A percentile compares a stretch with the other conserved stretches of the same genome.
phyloP scores from a whole-genome alignment of 2,888 invertebrate genomes.

The Meteorus cinctellus region DNA sequence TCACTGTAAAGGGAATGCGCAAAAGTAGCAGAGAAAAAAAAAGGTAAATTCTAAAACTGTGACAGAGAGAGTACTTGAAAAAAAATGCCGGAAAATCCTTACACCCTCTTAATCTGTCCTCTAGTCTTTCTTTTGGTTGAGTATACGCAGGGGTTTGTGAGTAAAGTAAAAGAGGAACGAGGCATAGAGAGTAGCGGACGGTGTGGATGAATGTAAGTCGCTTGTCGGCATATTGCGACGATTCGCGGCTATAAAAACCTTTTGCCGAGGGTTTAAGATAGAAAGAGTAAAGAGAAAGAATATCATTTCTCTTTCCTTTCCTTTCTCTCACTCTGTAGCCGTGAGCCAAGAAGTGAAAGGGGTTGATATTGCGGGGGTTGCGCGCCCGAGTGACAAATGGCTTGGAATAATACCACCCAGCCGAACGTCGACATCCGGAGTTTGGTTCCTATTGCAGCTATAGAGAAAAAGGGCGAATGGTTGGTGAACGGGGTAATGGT shows the following conservation, averaged over 20 bases:
- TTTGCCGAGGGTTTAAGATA: slow-evolving; percentile 40
- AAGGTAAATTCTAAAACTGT: slow-evolving; percentile 16
- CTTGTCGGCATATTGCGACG: slow-evolving; percentile 73
- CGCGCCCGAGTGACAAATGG: slow-evolving; percentile 71
- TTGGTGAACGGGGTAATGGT: slow-evolving; percentile 6
- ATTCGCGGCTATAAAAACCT: slow-evolving; percentile 72
- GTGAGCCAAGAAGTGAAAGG: slow-evolving; percentile 65
- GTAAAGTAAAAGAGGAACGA: slow-evolving; percentile 7
- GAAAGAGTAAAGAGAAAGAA: slow-evolving; percentile 28
- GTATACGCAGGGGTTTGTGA: neutral
- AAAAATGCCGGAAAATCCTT: slow-evolving; percentile 57
- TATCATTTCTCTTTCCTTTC: slow-evolving; percentile 39
- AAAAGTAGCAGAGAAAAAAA: slow-evolving; percentile 6
- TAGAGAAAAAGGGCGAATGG: neutral
- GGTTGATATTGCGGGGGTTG: slow-evolving; percentile 62
- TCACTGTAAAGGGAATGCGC: slow-evolving; percentile 30
- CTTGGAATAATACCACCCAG: slow-evolving; percentile 72
- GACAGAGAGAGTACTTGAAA: slow-evolving; percentile 40
- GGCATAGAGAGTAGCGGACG: slow-evolving; percentile 37
- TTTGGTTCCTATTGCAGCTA: slow-evolving; percentile 10
- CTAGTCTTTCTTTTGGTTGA: slow-evolving; percentile 52
- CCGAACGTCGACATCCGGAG: slow-evolving; percentile 44
- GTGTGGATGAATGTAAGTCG: slow-evolving; percentile 62
- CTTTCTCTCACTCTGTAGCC: slow-evolving; percentile 27
- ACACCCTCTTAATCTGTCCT: slow-evolving; percentile 70